Evolutionary conservation across 2,797 vertebrate genomes (phyloP), one percentile per base, ranked within the genome.

Genomic region (Philypnodon macrostomus): DNA sequence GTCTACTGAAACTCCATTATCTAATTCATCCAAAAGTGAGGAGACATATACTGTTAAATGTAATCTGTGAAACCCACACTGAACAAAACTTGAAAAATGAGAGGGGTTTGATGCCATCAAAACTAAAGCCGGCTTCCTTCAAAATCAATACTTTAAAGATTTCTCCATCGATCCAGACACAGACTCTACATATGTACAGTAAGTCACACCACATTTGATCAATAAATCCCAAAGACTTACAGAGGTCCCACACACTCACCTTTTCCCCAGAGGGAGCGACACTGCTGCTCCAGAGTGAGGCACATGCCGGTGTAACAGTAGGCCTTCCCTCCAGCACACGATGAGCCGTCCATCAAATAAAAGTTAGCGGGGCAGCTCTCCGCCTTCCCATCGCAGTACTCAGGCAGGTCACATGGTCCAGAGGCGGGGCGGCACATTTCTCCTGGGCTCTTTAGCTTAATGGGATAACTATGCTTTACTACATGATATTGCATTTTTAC

Each of bases 221-320:
- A 21, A 32, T 46, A 33, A 15, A 8, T 45, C 11, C 12, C 40
- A 16, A 9, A 29, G 15, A 29, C 4, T 13, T 23, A 26, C 30
- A 37, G 19, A 19, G 2, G 5, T 14, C 8, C 26, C 16, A 4
- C 59, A 4, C n/a, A 62, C 73, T 9, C 29, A 98, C 97, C 94
- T 54, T 51, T 74, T 9, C 97, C 97, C 97, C 97, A 98, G 1
- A 98, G 92, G 33, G 93, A 91, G 54, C 79, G 70, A 33, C 97
- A 99, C 87, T 99, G 97, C 66, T 94, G 92, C 79, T 93, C 80
- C 62, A 98, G 91, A 0, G 92, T 97, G 66, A 96, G 90, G 65
- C 97, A 99, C 93, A 96, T 98, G 85, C 97, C 97, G 0, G 92
- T 98, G 90, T 98, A 99, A 81, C 97, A 99, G 75, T 93, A 98